Evolutionary conservation across 2,888 invertebrate species (phyloP).

Genomic region (Chymomyza procnemis): DNA sequence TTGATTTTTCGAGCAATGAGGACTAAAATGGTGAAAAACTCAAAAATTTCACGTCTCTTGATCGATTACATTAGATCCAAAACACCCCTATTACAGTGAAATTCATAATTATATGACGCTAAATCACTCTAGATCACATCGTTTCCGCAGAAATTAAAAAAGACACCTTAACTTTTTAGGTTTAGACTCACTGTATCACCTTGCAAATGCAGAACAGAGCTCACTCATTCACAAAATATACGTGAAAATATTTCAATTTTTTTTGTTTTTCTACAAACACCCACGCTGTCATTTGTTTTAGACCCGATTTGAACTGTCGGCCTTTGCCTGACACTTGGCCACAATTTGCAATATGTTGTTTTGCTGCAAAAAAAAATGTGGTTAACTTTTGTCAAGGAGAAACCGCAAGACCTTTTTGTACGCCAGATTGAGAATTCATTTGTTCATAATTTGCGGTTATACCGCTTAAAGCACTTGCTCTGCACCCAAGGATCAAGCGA

Average conservation of each 20-base stretch:
- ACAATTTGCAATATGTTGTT: conserved; percentile 58
- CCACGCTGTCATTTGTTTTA: neutral
- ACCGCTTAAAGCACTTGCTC: neutral
- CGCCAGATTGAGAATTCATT: conserved; percentile 60
- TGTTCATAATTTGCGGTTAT: conserved; percentile 64
- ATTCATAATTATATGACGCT: too few species aligned
- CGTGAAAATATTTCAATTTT: neutral
- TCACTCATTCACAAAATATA: too few species aligned
- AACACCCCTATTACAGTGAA: too few species aligned
- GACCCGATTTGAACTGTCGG: neutral
- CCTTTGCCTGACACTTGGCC: conserved; percentile 12
- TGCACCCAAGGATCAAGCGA: neutral
- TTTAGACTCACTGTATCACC: too few species aligned
- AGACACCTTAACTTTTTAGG: too few species aligned
- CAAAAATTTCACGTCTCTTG: too few species aligned
- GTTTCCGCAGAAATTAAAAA: too few species aligned
- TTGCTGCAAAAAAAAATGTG: conserved; percentile 20
- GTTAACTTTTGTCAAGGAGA: conserved; percentile 23
- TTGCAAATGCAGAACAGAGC: too few species aligned
- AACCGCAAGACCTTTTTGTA: conserved; percentile 54
- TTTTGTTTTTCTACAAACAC: neutral
- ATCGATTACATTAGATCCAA: too few species aligned
- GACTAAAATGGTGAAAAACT: too few species aligned
- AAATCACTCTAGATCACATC: too few species aligned
- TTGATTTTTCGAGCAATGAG: too few species aligned